Evolutionary conservation across 2,888 invertebrate genomes (phyloP), one percentile per base, ranked within the genome.

Genomic region (Drosophila buzzatii): DNA sequence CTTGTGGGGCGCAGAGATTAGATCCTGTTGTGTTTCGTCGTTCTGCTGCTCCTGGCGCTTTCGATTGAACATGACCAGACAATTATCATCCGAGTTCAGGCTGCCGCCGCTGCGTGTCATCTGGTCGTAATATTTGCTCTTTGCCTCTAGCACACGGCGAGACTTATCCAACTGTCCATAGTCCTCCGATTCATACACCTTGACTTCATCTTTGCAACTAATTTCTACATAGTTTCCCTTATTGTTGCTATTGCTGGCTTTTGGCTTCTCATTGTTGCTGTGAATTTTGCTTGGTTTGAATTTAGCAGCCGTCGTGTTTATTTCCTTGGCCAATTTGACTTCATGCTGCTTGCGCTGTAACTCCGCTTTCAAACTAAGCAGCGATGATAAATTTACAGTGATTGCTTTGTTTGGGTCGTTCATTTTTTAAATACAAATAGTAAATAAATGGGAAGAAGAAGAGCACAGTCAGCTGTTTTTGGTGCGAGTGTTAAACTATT

Each of bases 291-390:
- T 91, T 6, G 94, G 94, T 58, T 94, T 93, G 68, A 94, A 94
- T 68, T 94, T 93, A 60, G 94, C 94, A 52, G 94, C 94, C 79
- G 95, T 91, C 64, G 94, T 93, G 3, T 95, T 94, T 2, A 93
- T 88, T 31, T 93, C 93, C 88, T 95, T 97, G 8, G 95, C 95
- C 89, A 95, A 95, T 66, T 94, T 94, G 2, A 97, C 95, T 93
- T 98, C 98, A 84, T 96, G 96, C 93, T 98, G 97, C 92, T 98
- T 98, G 73, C 96, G 95, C 52, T 97, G 92, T 18, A 99, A 94
- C 93, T 99, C 98, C 0, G 98, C 98, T 94, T 98, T 98, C 70
- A 99, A 94, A 88, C 96, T 97, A n/a, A 97, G 93, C 58, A 97
- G 91, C 94, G 93, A 93, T 0, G 93, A 93, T n/a, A 93, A 80